These are phyloP conservation scores for Origma solitaria DNA, from an alignment of 2,113 vertebrate species.

Conservation along the genomic window DNA sequence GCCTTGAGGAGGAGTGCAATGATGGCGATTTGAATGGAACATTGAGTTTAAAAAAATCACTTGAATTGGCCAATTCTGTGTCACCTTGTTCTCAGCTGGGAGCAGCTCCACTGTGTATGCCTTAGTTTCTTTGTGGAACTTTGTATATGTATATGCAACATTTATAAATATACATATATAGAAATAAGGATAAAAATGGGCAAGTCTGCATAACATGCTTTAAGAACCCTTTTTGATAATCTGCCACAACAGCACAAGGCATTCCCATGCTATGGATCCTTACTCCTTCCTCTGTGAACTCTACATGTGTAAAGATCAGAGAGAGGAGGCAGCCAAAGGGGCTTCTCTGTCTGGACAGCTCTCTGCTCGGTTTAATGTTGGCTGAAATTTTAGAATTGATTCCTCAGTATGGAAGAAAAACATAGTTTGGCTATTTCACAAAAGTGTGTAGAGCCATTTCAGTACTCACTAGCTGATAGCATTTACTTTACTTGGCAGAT, in stretches of 20 bases:
- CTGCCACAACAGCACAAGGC: neutral
- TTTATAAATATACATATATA: neutral
- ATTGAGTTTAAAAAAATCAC: neutral
- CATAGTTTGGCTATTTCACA: neutral
- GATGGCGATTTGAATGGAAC: neutral
- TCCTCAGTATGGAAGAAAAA: neutral
- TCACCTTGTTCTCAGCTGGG: neutral
- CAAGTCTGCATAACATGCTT: neutral
- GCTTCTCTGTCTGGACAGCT: neutral
- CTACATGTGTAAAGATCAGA: neutral
- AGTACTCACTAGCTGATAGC: neutral
- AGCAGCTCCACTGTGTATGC: neutral
- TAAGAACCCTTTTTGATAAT: neutral
- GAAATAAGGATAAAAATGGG: neutral
- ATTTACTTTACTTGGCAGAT: neutral
- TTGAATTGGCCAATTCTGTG: neutral
- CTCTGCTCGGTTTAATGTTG: neutral
- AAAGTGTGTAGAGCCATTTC: neutral
- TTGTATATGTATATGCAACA: neutral
- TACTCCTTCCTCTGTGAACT: neutral
- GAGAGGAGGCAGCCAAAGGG: neutral
- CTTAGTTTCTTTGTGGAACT: neutral
- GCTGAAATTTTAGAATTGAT: neutral
- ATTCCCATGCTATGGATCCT: neutral
- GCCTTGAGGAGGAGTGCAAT: neutral